phyloP scores from a whole-genome alignment of 2,113 vertebrate species.

The Felis chaus region DNA sequence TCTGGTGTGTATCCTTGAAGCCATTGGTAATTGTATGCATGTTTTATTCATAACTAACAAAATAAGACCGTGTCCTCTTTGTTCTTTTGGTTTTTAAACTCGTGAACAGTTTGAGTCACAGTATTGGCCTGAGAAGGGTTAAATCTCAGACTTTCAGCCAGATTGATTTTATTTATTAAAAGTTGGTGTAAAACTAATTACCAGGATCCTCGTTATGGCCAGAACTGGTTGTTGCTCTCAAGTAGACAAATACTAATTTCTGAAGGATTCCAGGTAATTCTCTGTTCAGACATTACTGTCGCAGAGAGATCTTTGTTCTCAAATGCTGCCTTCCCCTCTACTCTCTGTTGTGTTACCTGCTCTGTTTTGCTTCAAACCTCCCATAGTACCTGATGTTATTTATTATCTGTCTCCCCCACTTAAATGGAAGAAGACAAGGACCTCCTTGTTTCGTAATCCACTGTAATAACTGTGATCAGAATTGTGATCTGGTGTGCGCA shows the following conservation, averaged over 20 bases:
- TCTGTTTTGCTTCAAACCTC: neutral
- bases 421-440: neutral
- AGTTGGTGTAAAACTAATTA: neutral
- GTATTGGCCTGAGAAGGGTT: neutral
- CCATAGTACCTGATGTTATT: neutral
- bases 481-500: neutral
- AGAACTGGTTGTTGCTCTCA: neutral
- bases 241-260: neutral
- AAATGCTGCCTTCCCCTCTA: neutral
- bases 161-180: conserved; percentile 20
- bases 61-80: neutral
- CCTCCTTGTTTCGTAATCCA: neutral
- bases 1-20: neutral
- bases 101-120: neutral
- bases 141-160: neutral
- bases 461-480: neutral
- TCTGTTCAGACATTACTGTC: neutral
- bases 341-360: neutral
- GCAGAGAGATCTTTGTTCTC: neutral
- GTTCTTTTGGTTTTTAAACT: conserved; percentile 13
- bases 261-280: neutral
- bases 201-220: neutral
- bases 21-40: neutral
- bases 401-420: neutral
- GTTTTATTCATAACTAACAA: neutral